phyloP scores from a whole-genome alignment of 2,888 invertebrate species.

The Hofmannophila pseudospretella region DNA sequence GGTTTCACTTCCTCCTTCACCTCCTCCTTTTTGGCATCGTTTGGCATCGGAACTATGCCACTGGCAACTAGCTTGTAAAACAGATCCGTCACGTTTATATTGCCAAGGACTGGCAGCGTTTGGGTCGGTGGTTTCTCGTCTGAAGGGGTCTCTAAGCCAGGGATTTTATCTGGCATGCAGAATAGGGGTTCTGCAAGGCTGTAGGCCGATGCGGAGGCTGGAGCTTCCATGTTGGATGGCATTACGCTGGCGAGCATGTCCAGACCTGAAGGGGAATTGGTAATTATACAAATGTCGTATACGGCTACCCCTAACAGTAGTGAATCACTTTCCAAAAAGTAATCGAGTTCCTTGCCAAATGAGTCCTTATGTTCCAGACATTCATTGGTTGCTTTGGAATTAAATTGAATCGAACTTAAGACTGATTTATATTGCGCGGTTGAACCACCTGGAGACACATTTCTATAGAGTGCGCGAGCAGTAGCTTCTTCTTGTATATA shows the following conservation, averaged over 20 bases:
- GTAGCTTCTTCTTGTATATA: too few species aligned
- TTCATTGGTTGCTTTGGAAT: too few species aligned
- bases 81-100: slow-evolving; percentile 87
- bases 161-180: slow-evolving; percentile 46
- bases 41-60: slow-evolving; percentile 63
- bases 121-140: slow-evolving; percentile 45
- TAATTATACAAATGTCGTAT: too few species aligned
- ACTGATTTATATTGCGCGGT: too few species aligned
- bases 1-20: slow-evolving; percentile 32
- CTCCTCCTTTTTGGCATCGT: slow-evolving; percentile 35
- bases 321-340: too few species aligned
- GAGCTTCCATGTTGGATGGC: slow-evolving; percentile 74
- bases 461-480: too few species aligned
- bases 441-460: too few species aligned
- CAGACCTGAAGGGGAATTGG: slow-evolving; percentile 52
- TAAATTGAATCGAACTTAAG: too few species aligned
- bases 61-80: slow-evolving; percentile 91
- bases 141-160: slow-evolving; percentile 51
- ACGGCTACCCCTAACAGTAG: too few species aligned
- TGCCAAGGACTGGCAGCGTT: slow-evolving; percentile 41
- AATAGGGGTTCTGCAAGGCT: slow-evolving; percentile 67
- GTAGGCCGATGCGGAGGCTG: slow-evolving; percentile 76
- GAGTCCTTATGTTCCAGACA: too few species aligned
- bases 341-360: too few species aligned
- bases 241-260: slow-evolving; percentile 83